phyloP scores from a whole-genome alignment of 1,140 invertebrate species.

The Forficula auricularia region DNA sequence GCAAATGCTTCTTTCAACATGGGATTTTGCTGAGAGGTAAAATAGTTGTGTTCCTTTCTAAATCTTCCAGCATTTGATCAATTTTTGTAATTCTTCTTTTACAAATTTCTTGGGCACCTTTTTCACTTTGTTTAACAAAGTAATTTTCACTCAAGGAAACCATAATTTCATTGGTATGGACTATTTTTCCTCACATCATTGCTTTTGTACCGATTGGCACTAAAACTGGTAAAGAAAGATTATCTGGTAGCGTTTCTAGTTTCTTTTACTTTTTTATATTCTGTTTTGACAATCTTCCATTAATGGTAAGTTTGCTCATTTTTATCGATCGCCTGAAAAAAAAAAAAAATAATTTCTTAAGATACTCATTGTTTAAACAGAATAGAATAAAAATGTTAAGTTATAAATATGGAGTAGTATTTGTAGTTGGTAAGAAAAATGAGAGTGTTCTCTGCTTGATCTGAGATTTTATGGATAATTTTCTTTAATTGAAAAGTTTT shows the following conservation, averaged over 20 bases:
- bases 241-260: slow-evolving; percentile 22
- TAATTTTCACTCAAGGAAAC: slow-evolving; percentile 49
- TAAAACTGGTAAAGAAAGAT: slow-evolving; percentile 29
- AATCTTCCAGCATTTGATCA: slow-evolving; percentile 28
- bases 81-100: slow-evolving; percentile 36
- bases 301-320: no score
- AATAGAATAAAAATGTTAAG: no score
- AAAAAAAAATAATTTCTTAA: no score
- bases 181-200: slow-evolving; percentile 46
- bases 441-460: no score
- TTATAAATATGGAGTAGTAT: no score
- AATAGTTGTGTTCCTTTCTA: slow-evolving; percentile 29
- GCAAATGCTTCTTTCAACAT: slow-evolving; percentile 24
- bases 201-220: slow-evolving; percentile 45
- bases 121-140: slow-evolving; percentile 47
- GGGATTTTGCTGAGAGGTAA: slow-evolving; percentile 25
- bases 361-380: no score
- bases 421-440: no score
- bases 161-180: slow-evolving; percentile 54
- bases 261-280: slow-evolving; percentile 24
- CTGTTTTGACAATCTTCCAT: slow-evolving; percentile 23
- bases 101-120: slow-evolving; percentile 42
- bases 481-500: no score
- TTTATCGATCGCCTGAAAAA: no score
- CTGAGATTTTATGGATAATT: no score